These are phyloP conservation scores for Sebastes trivittatus DNA, from an alignment of 2,797 vertebrate genomes.

Conservation along the genomic window DNA sequence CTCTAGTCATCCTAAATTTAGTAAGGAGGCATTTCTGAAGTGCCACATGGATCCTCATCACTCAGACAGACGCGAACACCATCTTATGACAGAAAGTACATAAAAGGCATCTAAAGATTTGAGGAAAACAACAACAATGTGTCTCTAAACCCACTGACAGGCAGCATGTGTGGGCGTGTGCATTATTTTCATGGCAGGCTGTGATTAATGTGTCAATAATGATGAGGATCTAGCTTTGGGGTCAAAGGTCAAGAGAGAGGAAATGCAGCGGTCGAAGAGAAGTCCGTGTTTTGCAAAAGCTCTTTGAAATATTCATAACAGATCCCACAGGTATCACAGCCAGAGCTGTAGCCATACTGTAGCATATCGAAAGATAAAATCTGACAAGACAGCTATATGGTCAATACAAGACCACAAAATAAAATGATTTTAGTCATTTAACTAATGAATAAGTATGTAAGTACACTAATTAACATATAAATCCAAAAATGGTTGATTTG, in stretches of 20 bases:
- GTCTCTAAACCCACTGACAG: not conserved
- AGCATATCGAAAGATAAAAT: not conserved
- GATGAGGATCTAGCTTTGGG: not conserved
- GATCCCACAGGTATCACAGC: not conserved
- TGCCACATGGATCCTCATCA: not conserved
- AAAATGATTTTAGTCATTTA: not conserved
- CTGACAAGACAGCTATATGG: not conserved
- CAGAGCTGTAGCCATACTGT: not conserved
- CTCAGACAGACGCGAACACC: not conserved
- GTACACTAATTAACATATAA: not conserved
- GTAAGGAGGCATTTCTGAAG: not conserved
- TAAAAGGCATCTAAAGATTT: slow-evolving; percentile 3
- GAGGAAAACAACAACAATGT: not conserved
- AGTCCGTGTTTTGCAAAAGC: not conserved
- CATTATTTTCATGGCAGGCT: not conserved
- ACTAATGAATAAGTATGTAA: not conserved
- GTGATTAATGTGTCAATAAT: slow-evolving; percentile 22
- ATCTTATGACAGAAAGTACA: not conserved
- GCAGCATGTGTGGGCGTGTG: not conserved
- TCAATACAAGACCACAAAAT: not conserved
- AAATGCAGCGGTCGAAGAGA: not conserved
- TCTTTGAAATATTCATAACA: not conserved
- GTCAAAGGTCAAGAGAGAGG: slow-evolving; percentile 39
- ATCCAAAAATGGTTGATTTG: not conserved
- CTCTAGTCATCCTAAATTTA: not conserved